Base-by-base conservation (phyloP, 2,888 invertebrate genomes). In the Orchesellides sinensis region DNA sequence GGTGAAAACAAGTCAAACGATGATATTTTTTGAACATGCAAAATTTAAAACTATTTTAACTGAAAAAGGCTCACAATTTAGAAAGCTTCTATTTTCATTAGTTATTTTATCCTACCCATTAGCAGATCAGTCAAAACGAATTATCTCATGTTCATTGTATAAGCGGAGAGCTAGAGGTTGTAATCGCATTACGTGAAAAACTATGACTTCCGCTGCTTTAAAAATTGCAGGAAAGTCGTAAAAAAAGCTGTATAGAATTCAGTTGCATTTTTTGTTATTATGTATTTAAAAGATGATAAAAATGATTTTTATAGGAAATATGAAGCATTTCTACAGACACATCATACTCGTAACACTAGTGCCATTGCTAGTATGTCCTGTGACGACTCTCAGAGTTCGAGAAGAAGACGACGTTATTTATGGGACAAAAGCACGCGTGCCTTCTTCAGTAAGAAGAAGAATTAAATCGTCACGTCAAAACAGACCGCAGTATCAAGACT, bases 331-430 rank as follows among this genome's bases (percentile, higher is more conserved):
- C 63, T 82, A 72, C 70, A 75, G 70, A 82, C 63, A 70, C 54
- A 29, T 82, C 27, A 68, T 83, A 69, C 49, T 85, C 47, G 68
- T 77, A 21, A 70, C 75, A 75, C 78, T 83, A 80, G 83, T 85
- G 83, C 83, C 83, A 80, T 79, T 77, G 56, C 70, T 85, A 49
- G 72, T 83, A 80, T 80, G 83, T 80, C 77, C 84, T 73, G 70
- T 69, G 77, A 72, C 75, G 68, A 17, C 77, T 56, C 66, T 83
- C 45, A 80, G 84, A 69, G 83, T 84, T 56, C 74, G 78, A 32
- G 73, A 72, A 52, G 82, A 82, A 45, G 78, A 79, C 21, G 84
- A 85, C 23, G 84, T 82, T 19, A 82, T 82, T 70, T 82, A 82
- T 40, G 82, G 82, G 56, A 82, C 82, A 47, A 82, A 82, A 56